phyloP scores from a whole-genome alignment of 1,140 invertebrate genomes.

The Drosophila lini region DNA sequence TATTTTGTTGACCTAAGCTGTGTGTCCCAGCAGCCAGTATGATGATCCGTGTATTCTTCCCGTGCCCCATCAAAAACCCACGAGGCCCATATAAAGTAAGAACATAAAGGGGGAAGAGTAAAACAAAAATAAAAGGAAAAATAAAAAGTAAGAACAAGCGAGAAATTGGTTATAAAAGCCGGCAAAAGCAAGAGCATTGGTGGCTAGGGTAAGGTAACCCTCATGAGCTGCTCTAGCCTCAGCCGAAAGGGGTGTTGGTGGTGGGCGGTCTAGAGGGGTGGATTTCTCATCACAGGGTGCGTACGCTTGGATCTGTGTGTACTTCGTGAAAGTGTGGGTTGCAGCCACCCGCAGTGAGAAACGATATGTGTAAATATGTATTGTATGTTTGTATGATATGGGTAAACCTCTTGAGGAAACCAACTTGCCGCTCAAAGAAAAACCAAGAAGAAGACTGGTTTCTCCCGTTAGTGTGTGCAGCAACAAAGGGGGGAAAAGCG shows the following conservation, averaged over 20 bases:
- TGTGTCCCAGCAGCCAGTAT: conserved; percentile 7
- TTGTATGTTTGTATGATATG: conserved; percentile 4
- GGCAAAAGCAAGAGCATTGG: conserved; percentile 23
- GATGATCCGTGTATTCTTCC: conserved; percentile 4
- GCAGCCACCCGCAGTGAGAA: conserved; percentile 30
- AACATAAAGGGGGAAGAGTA: conserved; percentile 6
- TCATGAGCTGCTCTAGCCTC: conserved; percentile 17
- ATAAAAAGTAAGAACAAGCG: neutral
- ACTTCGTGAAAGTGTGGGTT: neutral
- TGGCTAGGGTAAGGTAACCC: conserved; percentile 19
- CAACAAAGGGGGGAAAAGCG: conserved; percentile 5
- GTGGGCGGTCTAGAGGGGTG: conserved; percentile 28
- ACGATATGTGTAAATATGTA: conserved; percentile 11
- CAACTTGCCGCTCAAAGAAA: conserved; percentile 16
- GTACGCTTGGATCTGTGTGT: neutral
- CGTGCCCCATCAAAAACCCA: conserved; percentile 8
- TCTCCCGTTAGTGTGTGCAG: conserved; percentile 16
- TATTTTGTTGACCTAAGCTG: conserved; percentile 16
- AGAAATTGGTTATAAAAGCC: conserved; percentile 41
- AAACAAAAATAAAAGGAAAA: conserved; percentile 16
- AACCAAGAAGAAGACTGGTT: conserved; percentile 36
- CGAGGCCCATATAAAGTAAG: conserved; percentile 29
- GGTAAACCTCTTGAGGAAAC: conserved; percentile 28
- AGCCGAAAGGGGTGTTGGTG: conserved; percentile 11
- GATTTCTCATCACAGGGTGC: conserved; percentile 10